Base-by-base conservation (phyloP, 2,113 vertebrate genomes). In the Strigops habroptila region DNA sequence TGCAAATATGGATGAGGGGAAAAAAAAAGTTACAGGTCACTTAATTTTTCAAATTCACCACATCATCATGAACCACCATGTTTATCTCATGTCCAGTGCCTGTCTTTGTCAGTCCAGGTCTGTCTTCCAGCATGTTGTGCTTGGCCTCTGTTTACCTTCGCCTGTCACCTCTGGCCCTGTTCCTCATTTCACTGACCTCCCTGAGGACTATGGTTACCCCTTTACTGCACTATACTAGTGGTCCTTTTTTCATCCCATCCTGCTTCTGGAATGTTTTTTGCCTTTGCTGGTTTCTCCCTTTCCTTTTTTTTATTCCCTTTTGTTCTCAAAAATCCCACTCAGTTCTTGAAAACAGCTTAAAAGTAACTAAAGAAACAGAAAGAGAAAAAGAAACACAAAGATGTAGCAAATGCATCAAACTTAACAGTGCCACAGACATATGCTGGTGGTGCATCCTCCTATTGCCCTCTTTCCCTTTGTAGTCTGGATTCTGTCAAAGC, bases 381-480 rank as follows among this genome's bases (percentile, higher is more conserved):
- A 53, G 23, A 68, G 22, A 30, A 70, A 44, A 88, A 64, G 74
- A 82, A 83, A 53, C 60, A 68, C 48, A 77, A 86, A 95, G 76
- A 84, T 18, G 65, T 51, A 91, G 82, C 53, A 82, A 91, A 85
- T 53, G 57, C 93, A 93, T 81, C 79, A 90, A 64, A 88, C 68
- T 77, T 82, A 82, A 63, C 51, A 52, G 80, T 68, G 79, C 30
- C 69, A 37, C 1, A 88, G 86, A 68, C 39, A 24, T 52, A 67
- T 10, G 71, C 67, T 69, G 52, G 55, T 64, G 82, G 28, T 74
- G 80, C 23, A 65, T 57, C 35, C 70, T 76, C 87, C 57, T 79
- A 57, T 79, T 95, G 93, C 75, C 75, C 76, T 62, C 75, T 25
- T 81, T 93, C 51, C 31, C 78, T 96, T 83, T 96, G 82, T 88